These are phyloP conservation scores for Monopis laevigella DNA, from an alignment of 2,888 invertebrate species.

Conservation along the genomic window DNA sequence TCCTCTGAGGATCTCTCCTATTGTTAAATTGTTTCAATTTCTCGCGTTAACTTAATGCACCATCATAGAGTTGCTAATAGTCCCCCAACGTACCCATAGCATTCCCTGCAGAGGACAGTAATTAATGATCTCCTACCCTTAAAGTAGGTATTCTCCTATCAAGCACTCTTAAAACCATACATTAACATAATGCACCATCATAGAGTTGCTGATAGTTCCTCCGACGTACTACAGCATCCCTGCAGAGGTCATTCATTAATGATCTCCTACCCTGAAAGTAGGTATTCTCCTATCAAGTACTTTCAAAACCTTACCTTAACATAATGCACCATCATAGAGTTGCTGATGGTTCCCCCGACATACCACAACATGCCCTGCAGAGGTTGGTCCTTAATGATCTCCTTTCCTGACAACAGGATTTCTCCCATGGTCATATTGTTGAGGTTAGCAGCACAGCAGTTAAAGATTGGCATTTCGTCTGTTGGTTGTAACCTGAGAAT, in stretches of 20 bases:
- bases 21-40: too few relatives aligned
- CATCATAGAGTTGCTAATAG: conserved; percentile 63
- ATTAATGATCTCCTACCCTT: too few relatives aligned
- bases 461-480: conserved; percentile 74
- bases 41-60: conserved; percentile 11
- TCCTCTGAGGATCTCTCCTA: too few relatives aligned
- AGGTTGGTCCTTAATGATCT: conserved; percentile 65
- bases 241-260: conserved; percentile 71
- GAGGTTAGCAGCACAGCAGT: conserved; percentile 78
- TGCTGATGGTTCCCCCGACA: conserved; percentile 68
- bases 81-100: conserved; percentile 73
- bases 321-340: conserved; percentile 37
- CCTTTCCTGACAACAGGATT: conserved; percentile 65
- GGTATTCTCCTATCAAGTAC: conserved; percentile 72
- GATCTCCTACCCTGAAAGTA: conserved; percentile 59
- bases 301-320: conserved; percentile 12
- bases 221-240: conserved; percentile 75
- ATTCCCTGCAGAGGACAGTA: too few relatives aligned
- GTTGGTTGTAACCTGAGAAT: too few relatives aligned
- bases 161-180: too few relatives aligned
- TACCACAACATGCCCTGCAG: conserved; percentile 77
- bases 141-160: too few relatives aligned
- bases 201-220: conserved; percentile 66
- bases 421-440: conserved; percentile 74
- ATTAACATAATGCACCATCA: conserved; percentile 23